phyloP scores from a whole-genome alignment of 2,113 vertebrate species.

The Thinocorus orbignyianus region DNA sequence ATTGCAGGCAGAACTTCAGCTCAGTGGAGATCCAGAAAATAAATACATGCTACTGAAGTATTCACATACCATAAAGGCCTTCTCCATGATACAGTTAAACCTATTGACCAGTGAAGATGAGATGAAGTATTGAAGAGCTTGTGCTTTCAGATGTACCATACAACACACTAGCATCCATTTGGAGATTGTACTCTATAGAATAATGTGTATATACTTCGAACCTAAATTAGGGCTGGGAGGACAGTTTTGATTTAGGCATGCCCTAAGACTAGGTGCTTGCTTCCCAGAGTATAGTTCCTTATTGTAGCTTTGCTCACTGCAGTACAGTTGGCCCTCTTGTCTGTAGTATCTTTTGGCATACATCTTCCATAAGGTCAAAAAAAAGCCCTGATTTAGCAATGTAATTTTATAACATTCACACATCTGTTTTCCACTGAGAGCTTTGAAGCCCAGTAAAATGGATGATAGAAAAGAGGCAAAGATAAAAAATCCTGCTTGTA shows the following conservation, averaged over 20 bases:
- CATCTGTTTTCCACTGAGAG: constrained; percentile 12
- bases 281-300: not conserved
- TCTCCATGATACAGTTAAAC: not conserved
- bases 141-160: not conserved
- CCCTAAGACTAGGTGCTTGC: not conserved
- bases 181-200: not conserved
- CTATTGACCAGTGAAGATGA: not conserved
- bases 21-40: not conserved
- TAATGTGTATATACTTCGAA: not conserved
- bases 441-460: constrained; percentile 2
- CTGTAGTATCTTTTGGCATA: not conserved
- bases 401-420: not conserved
- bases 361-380: not conserved
- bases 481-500: not conserved
- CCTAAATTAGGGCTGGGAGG: not conserved
- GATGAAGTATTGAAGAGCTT: not conserved
- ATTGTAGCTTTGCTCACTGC: not conserved
- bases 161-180: not conserved
- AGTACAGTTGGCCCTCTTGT: not conserved
- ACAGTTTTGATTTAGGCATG: not conserved
- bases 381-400: not conserved
- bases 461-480: not conserved
- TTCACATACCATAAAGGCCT: not conserved
- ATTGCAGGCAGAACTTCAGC: not conserved
- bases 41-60: not conserved